Evolutionary conservation across 2,797 vertebrate species (phyloP).

Genomic region (Lophotriccus pileatus): DNA sequence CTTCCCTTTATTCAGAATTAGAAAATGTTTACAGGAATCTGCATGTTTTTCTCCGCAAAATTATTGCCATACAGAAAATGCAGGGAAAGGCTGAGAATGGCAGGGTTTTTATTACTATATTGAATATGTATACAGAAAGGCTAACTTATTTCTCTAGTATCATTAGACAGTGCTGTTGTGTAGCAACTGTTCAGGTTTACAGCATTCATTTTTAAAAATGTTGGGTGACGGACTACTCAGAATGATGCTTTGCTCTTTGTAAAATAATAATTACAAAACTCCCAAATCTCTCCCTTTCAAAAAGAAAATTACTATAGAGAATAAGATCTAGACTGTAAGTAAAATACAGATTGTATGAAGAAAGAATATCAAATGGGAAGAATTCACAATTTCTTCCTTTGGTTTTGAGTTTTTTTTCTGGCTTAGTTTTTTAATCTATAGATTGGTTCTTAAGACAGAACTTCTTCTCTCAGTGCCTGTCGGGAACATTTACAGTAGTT

Average conservation of each 20-base stretch:
- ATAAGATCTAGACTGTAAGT: neutral
- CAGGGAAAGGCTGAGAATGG: neutral
- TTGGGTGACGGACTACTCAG: neutral
- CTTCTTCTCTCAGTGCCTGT: neutral
- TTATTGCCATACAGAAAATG: neutral
- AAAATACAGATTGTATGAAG: neutral
- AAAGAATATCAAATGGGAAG: neutral
- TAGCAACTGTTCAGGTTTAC: neutral
- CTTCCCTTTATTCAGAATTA: constrained; percentile 22
- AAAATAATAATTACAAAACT: neutral
- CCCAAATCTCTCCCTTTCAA: neutral
- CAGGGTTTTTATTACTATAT: neutral
- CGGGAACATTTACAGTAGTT: neutral
- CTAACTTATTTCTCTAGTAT: neutral
- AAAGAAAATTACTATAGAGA: neutral
- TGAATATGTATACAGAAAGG: neutral
- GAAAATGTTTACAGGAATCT: constrained; percentile 21
- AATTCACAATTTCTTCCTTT: neutral
- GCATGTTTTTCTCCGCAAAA: neutral
- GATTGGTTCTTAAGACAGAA: neutral
- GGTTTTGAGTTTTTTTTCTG: neutral
- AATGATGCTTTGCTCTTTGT: neutral
- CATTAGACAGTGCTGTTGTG: neutral
- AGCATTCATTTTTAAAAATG: neutral
- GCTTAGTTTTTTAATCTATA: neutral